Conservation (phyloP, 1,140 invertebrate genomes). For the Hesperophylax magnus region DNA sequence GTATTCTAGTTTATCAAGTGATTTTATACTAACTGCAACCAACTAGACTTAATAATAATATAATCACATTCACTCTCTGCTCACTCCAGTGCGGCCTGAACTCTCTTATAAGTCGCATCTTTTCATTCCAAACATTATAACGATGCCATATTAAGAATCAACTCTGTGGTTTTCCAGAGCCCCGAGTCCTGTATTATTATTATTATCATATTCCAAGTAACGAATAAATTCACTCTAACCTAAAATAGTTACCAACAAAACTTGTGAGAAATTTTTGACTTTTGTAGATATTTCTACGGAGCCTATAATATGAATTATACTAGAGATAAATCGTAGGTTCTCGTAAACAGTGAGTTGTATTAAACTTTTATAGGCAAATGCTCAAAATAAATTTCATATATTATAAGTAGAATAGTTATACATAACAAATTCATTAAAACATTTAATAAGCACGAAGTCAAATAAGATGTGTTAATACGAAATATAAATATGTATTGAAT, state of each 20-base stretch:
- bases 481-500: conserved; percentile 11
- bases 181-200: not conserved
- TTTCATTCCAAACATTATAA: no score
- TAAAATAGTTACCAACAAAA: conserved; percentile 23
- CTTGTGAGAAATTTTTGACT: conserved; percentile 33
- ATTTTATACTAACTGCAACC: not conserved
- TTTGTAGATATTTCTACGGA: conserved; percentile 46
- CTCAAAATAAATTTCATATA: conserved; percentile 49
- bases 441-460: conserved; percentile 30
- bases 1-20: conserved; percentile 1
- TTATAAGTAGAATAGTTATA: conserved; percentile 43
- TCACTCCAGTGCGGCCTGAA: no score
- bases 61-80: no score
- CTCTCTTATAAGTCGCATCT: no score
- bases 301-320: conserved; percentile 39
- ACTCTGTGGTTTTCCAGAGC: not conserved
- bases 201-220: not conserved
- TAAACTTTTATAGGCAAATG: conserved; percentile 50
- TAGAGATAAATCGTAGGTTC: conserved; percentile 42
- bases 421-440: conserved; percentile 36
- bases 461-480: conserved; percentile 15
- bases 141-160: no score
- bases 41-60: no score
- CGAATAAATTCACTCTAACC: not conserved
- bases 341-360: conserved; percentile 47